Conservation (phyloP, 2,113 vertebrate species). For the Climacteris rufus region DNA sequence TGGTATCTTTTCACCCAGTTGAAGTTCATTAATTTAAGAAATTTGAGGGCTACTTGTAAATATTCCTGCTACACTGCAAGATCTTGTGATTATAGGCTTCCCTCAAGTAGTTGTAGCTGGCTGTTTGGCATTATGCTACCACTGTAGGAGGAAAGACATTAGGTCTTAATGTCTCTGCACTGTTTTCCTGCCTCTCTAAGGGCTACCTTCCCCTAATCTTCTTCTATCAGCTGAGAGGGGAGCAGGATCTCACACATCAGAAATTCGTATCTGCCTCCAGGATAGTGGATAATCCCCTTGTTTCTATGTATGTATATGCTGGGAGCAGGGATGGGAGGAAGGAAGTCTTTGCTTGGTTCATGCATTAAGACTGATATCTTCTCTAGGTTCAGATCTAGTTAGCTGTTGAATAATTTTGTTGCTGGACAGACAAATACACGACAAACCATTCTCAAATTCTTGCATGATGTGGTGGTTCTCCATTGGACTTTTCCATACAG, state of each 20-base stretch:
- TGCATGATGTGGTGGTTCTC: fast-evolving
- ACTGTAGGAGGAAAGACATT: background rate
- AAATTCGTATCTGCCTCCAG: background rate
- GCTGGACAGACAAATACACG: background rate
- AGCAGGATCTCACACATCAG: background rate
- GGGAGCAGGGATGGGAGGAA: no score
- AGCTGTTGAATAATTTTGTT: background rate
- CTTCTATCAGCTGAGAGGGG: background rate
- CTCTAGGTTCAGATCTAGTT: background rate
- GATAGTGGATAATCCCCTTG: background rate
- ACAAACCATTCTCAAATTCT: background rate
- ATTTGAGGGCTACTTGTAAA: background rate
- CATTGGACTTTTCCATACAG: background rate
- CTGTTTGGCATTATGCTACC: background rate
- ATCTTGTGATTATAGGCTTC: background rate
- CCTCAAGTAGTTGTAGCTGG: background rate
- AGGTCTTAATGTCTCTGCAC: background rate
- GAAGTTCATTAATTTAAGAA: background rate
- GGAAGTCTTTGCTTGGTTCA: background rate
- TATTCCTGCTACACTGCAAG: background rate
- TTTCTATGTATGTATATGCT: fast-evolving
- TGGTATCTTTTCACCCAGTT: background rate
- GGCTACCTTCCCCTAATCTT: background rate
- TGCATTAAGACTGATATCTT: background rate
- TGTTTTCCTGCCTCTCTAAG: background rate